These are phyloP conservation scores for Calliphora vicina DNA, from an alignment of 1,140 invertebrate species.

Conservation along the genomic window DNA sequence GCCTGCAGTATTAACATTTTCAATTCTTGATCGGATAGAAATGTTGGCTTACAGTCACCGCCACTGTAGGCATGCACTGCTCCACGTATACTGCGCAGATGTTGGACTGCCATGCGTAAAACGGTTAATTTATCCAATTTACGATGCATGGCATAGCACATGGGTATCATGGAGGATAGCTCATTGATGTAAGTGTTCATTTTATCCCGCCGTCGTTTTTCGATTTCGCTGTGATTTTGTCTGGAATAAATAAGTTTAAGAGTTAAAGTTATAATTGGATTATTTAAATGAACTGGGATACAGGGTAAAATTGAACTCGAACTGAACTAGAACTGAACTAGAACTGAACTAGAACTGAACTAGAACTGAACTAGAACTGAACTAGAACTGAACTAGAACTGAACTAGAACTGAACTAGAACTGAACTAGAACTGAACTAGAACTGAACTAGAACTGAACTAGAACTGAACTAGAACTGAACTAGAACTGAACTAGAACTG, in stretches of 20 bases:
- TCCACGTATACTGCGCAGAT: conserved; percentile 83
- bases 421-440: no score
- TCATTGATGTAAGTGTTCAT: conserved; percentile 97
- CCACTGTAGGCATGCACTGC: conserved; percentile 82
- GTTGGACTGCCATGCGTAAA: conserved; percentile 92
- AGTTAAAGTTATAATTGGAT: background rate
- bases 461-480: no score
- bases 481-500: no score
- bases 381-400: no score
- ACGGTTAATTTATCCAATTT: conserved; percentile 95
- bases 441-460: no score
- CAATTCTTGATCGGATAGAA: conserved; percentile 88
- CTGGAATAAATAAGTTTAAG: conserved; percentile 64
- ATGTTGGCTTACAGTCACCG: conserved; percentile 84
- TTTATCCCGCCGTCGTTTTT: conserved; percentile 91
- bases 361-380: no score
- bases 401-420: no score
- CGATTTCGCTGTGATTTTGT: conserved; percentile 96
- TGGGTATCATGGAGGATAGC: conserved; percentile 88
- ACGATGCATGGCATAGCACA: conserved; percentile 91
- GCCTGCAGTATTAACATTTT: conserved; percentile 83
- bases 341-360: no score
- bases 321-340: no score
- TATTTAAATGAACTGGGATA: background rate
- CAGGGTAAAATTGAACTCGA: no score